Evolutionary conservation across 2,797 vertebrate genomes (phyloP).

Genomic region (Lycodopsis pacificus): DNA sequence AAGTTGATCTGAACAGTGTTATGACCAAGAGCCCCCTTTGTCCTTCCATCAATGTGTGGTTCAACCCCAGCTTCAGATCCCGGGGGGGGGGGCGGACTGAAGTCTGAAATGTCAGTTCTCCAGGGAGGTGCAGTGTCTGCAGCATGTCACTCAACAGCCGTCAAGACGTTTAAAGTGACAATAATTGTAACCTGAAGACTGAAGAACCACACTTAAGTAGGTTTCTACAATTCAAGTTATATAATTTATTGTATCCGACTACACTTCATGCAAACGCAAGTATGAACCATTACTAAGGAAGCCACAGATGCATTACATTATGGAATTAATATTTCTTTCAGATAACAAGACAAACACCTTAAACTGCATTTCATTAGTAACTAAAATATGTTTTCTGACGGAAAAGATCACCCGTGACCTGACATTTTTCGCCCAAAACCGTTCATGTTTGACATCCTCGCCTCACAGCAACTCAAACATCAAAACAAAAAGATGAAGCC

Average conservation of each 20-base stretch:
- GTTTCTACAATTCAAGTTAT: neutral
- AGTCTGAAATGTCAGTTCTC: constrained; percentile 31
- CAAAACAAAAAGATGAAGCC: constrained; percentile 5
- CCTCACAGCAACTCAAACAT: neutral
- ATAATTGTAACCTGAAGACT: constrained; percentile 24
- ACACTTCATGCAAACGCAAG: neutral
- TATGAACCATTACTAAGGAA: neutral
- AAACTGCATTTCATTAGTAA: neutral
- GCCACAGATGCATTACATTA: neutral
- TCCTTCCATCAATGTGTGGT: constrained; percentile 11
- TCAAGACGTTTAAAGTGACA: constrained; percentile 35
- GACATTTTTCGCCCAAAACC: neutral
- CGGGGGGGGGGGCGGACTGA: neutral
- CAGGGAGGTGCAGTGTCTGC: neutral
- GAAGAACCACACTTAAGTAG: neutral
- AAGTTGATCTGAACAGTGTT: neutral
- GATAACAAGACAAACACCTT: neutral
- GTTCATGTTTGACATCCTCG: neutral
- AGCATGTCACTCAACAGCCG: constrained; percentile 38
- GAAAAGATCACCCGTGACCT: neutral
- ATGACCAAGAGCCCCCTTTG: constrained; percentile 11
- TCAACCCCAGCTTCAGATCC: constrained; percentile 11
- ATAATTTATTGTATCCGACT: neutral
- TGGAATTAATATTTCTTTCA: neutral
- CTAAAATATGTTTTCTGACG: neutral